These are phyloP conservation scores for Macrotus californicus DNA, from an alignment of 2,113 vertebrate species.

Conservation along the genomic window DNA sequence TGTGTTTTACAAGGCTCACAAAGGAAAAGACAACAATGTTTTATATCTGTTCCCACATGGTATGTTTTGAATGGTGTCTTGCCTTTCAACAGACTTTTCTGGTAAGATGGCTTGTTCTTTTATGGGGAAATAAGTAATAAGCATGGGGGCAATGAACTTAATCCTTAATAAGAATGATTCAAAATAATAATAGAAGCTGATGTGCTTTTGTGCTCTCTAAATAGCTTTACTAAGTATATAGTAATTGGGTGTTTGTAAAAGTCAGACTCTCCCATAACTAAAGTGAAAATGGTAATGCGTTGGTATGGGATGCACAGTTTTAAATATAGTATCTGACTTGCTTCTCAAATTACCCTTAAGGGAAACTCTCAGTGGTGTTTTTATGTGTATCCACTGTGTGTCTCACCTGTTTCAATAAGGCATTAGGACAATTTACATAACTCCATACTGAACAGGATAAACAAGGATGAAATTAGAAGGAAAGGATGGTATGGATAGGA, in stretches of 20 bases:
- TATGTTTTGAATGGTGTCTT: constrained; percentile 68
- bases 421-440: background rate
- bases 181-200: constrained; percentile 53
- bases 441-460: background rate
- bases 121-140: constrained; percentile 73
- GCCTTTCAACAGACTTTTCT: constrained; percentile 68
- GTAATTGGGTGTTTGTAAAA: constrained; percentile 48
- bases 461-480: background rate
- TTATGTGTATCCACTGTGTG: background rate
- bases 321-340: background rate
- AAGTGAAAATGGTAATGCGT: background rate
- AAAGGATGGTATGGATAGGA: background rate
- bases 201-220: constrained; percentile 44
- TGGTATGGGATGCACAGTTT: background rate
- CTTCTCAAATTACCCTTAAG: background rate
- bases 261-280: background rate
- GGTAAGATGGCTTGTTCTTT: constrained; percentile 41
- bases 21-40: background rate
- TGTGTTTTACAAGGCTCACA: background rate
- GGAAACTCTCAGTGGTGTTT: background rate
- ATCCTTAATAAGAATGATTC: constrained; percentile 74
- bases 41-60: constrained; percentile 66
- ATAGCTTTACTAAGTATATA: constrained; percentile 29
- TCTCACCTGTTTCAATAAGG: background rate
- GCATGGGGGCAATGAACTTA: constrained; percentile 70